Base-by-base conservation (phyloP, 1,140 invertebrate genomes). In the Delia radicum region DNA sequence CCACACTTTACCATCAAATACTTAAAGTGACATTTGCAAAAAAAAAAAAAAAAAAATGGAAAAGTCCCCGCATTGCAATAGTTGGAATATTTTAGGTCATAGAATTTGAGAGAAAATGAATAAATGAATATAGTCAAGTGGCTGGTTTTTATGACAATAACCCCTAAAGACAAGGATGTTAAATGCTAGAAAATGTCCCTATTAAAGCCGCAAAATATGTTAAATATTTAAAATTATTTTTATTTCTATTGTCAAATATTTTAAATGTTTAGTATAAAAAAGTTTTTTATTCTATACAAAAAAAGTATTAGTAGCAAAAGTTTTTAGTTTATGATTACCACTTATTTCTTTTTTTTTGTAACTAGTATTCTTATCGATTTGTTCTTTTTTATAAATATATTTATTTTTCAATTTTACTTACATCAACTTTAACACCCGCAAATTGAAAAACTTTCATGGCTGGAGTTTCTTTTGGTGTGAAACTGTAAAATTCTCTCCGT, bases 401-500 rank as follows among this genome's bases (percentile, higher is more conserved):
- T 21, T 55, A 24, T 13, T 8, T 69, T 10, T 15, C 29, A 10
- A 33, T n/a, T n/a, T n/a, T 69, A 80, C 83, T 94, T 86, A 95
- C 94, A 81, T 94, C 92, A 61, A 95, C 91, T 85, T 92, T 88
- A n/a, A 94, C 90, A 21, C 46, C 71, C 15, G 46, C 71, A 26
- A 93, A 89, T 24, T 91, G 90, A 82, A 95, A 95, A 46, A 91
- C 90, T 82, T 94, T 94, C 8, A 90, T 93, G 0, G 90, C 88
- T 1, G 93, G 93, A 28, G 87, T 90, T 78, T 94, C 92, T 73
- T 90, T 93, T 0, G 93, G 93, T 4, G 93, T 92, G 81, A 89
- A 94, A 78, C 93, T 89, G 82, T 94, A 94, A 86, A 94, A 94
- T 80, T 95, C 93, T 28, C 90, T 89, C 79, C 89, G 90, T 46